Base-by-base conservation (phyloP, 1,140 invertebrate genomes). In the Pseudomyrmex cubaensis region DNA sequence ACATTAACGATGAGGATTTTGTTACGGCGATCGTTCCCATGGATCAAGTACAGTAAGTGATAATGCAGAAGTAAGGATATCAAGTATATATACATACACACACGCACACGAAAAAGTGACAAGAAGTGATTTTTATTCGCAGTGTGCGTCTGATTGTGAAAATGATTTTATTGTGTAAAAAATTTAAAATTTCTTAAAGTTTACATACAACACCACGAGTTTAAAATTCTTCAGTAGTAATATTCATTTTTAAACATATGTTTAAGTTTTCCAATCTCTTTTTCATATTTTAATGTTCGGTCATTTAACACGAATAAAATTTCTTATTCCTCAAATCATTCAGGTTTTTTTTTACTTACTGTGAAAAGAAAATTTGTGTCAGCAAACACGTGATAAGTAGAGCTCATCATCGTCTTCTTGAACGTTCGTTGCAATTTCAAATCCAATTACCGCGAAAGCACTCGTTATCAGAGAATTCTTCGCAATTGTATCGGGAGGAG, bases 341-440 rank as follows among this genome's bases (percentile, higher is more conserved):
- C 12, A 35, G 44, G 35, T 35, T 3, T 59, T 46, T 54, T 15
- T 52, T 25, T 13, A 13, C 13, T 54, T n/a, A 22, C n/a, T 17
- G 17, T 57, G 12, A 46, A 54, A 72, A 48, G 46, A 72, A 70
- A 72, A 70, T 70, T 80, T 48, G 3, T 12, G 35, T 70, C 44
- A 13, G 44, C 17, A 25, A 46, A 17, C 25, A 56, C 44, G 8
- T 17, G 17, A 48, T 70, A 35, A 59, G 66, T 59, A 12, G 10
- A n/a, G 17, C 15, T 48, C 52, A 50, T 86, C 85, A 72, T 90
- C 88, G 84, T 87, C 89, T 90, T 86, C 87, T 85, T 50, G 44
- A 74, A 54, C 48, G 80, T 89, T 88, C 85, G 86, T 88, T 89
- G 87, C 83, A 88, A 77, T 88, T 90, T 87, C 69, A 82, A 85